Evolutionary conservation across 2,888 invertebrate species (phyloP), one percentile per base, ranked within the genome.

Genomic region (Scaptomyza parva): DNA sequence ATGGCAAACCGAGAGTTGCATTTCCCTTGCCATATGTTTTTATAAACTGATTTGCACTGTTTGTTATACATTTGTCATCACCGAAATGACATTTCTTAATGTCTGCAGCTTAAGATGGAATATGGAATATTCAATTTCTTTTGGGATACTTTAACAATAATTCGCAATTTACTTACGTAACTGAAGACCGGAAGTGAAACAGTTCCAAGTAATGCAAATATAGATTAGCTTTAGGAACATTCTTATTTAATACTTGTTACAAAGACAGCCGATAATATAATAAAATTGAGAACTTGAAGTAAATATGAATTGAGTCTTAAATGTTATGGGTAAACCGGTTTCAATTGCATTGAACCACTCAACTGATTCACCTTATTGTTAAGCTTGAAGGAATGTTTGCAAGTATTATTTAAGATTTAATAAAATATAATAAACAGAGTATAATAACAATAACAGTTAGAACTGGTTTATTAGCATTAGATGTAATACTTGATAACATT

Each of bases 1-100:
- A 33, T 0, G 28, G 20, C 8, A 71, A 3, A 2, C 45, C 68
- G 4, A 68, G 12, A 5, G 24, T 20, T 0, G 30, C 5, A n/a
- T 35, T 12, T 0, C 70, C 70, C 2, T 70, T 65, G n/a, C 18
- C 24, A 40, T 51, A 66, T 7, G 1, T 40, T 3, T 47, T 57
- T 12, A 70, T 14, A 7, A 52, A 22, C 2, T 58, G 17, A 37
- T 71, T 70, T 11, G 26, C 9, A n/a, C 47, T 67, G 1, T 41
- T 37, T 0, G 30, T 1, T 0, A 72, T 54, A 52, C 71, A 72
- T 8, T 26, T 14, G 17, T 41, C 14, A 20, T 72, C 55, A 2
- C 54, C 70, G 20, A 37, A 72, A 12, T 18, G 43, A 11, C 71
- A 72, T 53, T 66, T 71, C 18, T 39, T 18, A 1, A 70, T 54